Evolutionary conservation across 2,888 invertebrate species (phyloP).

Genomic region (Uropetala carovei): DNA sequence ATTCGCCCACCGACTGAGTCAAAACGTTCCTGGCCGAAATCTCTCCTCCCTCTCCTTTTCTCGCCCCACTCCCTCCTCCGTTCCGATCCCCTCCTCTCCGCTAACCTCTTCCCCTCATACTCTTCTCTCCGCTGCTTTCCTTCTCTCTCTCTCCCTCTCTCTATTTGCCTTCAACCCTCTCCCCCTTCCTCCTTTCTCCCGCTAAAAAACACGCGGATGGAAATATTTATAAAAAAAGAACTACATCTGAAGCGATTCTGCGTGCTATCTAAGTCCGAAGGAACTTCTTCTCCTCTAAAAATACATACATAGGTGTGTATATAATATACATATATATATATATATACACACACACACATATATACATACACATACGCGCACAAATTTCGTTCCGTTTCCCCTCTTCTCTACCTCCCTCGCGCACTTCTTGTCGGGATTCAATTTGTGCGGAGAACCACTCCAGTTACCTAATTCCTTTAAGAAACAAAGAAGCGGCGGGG

Average conservation of each 20-base stretch:
- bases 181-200: background rate
- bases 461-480: constrained; percentile 51
- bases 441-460: constrained; percentile 42
- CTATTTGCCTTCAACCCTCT: too few relatives aligned
- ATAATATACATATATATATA: too few relatives aligned
- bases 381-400: too few relatives aligned
- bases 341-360: too few relatives aligned
- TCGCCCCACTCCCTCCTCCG: background rate
- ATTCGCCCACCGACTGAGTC: constrained; percentile 54
- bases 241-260: background rate
- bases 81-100: too few relatives aligned
- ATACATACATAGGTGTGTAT: too few relatives aligned
- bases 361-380: too few relatives aligned
- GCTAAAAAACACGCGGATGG: background rate
- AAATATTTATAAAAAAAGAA: background rate
- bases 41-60: background rate
- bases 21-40: constrained; percentile 53
- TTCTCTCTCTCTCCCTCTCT: too few relatives aligned
- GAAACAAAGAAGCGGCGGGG: background rate
- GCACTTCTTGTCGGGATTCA: background rate
- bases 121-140: too few relatives aligned
- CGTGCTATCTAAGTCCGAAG: background rate
- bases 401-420: too few relatives aligned
- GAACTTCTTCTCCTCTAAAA: too few relatives aligned
- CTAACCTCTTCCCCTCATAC: too few relatives aligned